Evolutionary conservation across 2,113 vertebrate genomes (phyloP).

Genomic region (Rallus limicola): DNA sequence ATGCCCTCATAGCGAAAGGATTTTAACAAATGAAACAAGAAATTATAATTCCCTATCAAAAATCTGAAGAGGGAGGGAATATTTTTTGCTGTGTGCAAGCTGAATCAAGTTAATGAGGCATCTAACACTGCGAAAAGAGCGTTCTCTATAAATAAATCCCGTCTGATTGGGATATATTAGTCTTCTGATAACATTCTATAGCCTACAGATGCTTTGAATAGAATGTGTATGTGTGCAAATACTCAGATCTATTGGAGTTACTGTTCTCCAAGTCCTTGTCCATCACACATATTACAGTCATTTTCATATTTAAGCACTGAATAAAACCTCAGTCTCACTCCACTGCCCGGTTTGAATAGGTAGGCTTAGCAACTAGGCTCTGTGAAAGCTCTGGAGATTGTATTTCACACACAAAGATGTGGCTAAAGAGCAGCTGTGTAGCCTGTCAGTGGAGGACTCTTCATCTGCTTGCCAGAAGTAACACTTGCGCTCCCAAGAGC

Average conservation of each 20-base stretch:
- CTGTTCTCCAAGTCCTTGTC: conserved; percentile 69
- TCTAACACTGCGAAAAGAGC: conserved; percentile 83
- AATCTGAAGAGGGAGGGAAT: conserved; percentile 85
- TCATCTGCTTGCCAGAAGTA: conserved; percentile 24
- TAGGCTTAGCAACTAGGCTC: conserved; percentile 37
- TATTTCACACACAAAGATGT: conserved; percentile 31
- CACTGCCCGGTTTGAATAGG: conserved; percentile 57
- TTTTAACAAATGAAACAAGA: conserved; percentile 82
- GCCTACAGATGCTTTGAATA: conserved; percentile 84
- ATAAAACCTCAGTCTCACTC: conserved; percentile 56
- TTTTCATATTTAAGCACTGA: conserved; percentile 66
- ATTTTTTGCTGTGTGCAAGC: conserved; percentile 85
- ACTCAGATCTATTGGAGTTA: conserved; percentile 72
- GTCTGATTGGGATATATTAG: conserved; percentile 87
- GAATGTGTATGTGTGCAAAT: conserved; percentile 79
- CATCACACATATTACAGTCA: conserved; percentile 63
- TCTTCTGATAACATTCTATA: conserved; percentile 85
- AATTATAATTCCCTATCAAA: conserved; percentile 85
- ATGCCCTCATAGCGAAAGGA: conserved; percentile 72
- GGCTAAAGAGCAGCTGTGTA: conserved; percentile 52
- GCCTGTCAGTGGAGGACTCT: conserved; percentile 4
- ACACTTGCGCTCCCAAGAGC: conserved; percentile 8
- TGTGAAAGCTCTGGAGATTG: conserved; percentile 40
- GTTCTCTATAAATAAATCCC: conserved; percentile 85
- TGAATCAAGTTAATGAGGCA: conserved; percentile 88